Evolutionary conservation across 2,888 invertebrate genomes (phyloP).

Genomic region (Nysson spinosus): DNA sequence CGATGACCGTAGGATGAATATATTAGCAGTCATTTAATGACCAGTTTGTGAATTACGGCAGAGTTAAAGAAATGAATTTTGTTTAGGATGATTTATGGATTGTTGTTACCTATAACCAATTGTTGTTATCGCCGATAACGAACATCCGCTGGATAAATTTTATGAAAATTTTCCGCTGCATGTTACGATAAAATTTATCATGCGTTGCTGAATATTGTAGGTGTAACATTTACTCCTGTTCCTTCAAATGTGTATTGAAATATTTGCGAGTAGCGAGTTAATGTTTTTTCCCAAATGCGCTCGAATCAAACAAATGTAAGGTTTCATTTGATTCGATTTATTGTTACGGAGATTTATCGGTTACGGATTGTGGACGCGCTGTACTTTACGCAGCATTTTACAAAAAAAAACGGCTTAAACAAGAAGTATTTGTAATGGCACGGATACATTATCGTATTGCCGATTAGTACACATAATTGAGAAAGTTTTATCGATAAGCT

Average conservation of each 20-base stretch:
- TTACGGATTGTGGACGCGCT: slow-evolving; percentile 34
- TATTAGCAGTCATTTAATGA: slow-evolving; percentile 29
- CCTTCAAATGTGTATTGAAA: too few species aligned
- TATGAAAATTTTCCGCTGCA: too few species aligned
- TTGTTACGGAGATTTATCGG: slow-evolving; percentile 18
- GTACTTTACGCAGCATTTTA: slow-evolving; percentile 17
- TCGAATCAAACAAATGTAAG: too few species aligned
- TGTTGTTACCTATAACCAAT: slow-evolving; percentile 29
- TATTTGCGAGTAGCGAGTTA: too few species aligned
- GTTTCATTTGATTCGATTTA: too few species aligned
- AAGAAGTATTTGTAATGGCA: slow-evolving; percentile 31
- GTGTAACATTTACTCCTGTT: too few species aligned
- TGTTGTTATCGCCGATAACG: too few species aligned
- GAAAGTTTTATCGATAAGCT: slow-evolving; percentile 54
- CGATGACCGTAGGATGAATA: slow-evolving; percentile 17
- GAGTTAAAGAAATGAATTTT: slow-evolving; percentile 12
- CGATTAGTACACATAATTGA: slow-evolving; percentile 46
- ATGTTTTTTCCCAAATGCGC: too few species aligned
- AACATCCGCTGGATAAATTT: too few species aligned
- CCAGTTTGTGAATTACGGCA: slow-evolving; percentile 22
- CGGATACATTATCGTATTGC: slow-evolving; percentile 36
- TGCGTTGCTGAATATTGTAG: too few species aligned
- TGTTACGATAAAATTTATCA: too few species aligned
- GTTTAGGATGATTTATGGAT: slow-evolving; percentile 7
- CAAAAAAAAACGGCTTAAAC: slow-evolving; percentile 37